These are phyloP conservation scores for Chinchilla lanigera DNA, from an alignment of 2,113 vertebrate species.

Conservation along the genomic window DNA sequence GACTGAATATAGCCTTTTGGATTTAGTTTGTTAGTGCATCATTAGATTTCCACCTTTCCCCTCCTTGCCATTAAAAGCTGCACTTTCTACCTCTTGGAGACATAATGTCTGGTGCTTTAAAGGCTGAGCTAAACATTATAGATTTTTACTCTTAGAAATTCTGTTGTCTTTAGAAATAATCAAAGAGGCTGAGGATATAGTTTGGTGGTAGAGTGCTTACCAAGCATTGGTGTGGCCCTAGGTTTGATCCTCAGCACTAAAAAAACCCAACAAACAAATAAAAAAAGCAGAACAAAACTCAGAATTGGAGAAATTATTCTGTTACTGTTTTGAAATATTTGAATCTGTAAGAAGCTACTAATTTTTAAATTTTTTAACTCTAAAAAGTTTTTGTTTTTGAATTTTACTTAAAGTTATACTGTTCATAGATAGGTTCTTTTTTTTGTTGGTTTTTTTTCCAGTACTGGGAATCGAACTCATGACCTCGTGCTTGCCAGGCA, in stretches of 20 bases:
- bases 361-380: slow-evolving; percentile 52
- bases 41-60: background rate
- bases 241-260: background rate
- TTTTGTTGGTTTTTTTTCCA: too few species aligned
- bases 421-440: too few species aligned
- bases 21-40: background rate
- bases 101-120: background rate
- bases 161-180: slow-evolving; percentile 37
- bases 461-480: too few species aligned
- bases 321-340: background rate
- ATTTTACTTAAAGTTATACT: slow-evolving; percentile 12
- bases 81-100: background rate
- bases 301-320: slow-evolving; percentile 12
- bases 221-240: background rate
- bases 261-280: background rate
- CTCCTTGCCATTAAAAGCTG: slow-evolving; percentile 5
- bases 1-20: background rate
- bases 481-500: too few species aligned
- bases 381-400: slow-evolving; percentile 44
- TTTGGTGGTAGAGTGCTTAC: background rate
- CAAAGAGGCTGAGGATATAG: background rate
- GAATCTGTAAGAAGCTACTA: background rate
- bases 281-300: background rate
- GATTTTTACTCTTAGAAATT: slow-evolving; percentile 31
- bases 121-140: background rate